phyloP scores from a whole-genome alignment of 1,140 invertebrate genomes.

The Orchestia grillus region DNA sequence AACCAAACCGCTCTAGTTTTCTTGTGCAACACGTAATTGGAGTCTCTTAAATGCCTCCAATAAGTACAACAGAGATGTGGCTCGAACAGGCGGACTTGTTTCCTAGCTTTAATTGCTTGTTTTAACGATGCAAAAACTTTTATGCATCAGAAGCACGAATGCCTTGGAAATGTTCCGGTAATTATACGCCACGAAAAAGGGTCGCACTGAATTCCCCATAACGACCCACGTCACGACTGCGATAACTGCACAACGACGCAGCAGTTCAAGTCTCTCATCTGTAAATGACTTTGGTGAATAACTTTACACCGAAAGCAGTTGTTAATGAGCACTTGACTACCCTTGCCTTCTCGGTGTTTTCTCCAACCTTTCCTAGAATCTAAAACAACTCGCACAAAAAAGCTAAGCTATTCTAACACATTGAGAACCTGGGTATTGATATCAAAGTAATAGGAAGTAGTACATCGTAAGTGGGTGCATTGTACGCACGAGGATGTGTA shows the following conservation, averaged over 20 bases:
- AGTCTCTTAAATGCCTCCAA: background rate
- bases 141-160: background rate
- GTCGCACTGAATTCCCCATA: background rate
- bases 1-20: background rate
- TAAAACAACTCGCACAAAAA: background rate
- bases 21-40: background rate
- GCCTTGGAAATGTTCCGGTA: background rate
- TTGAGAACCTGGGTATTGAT: background rate
- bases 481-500: background rate
- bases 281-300: background rate
- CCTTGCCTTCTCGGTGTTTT: background rate
- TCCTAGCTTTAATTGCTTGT: background rate
- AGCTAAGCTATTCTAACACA: background rate
- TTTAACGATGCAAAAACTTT: background rate
- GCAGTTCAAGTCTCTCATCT: background rate
- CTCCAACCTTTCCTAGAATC: too few species aligned
- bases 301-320: background rate
- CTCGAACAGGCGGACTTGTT: background rate
- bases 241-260: background rate
- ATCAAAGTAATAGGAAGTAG: background rate
- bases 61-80: background rate
- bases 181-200: background rate
- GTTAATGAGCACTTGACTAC: background rate
- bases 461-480: background rate
- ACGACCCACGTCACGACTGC: background rate